phyloP scores from a whole-genome alignment of 2,113 vertebrate species.

The Hypanus sabinus region DNA sequence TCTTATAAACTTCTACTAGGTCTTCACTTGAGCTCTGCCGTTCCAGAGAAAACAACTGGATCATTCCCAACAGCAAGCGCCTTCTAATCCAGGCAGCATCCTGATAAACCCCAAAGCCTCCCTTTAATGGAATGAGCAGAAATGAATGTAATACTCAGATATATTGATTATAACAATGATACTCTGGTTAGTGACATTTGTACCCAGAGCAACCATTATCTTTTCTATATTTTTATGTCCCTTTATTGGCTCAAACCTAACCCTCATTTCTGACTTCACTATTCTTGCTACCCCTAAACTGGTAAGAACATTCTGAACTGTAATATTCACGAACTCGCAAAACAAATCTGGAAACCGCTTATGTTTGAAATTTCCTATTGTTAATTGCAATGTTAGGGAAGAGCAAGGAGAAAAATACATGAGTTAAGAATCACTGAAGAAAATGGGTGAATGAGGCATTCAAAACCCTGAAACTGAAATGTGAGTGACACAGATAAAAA shows the following conservation, averaged over 20 bases:
- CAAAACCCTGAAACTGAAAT: neutral
- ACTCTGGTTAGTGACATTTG: neutral
- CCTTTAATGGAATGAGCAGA: too few relatives aligned
- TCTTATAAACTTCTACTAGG: too few relatives aligned
- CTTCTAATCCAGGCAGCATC: too few relatives aligned
- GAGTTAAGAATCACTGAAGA: neutral
- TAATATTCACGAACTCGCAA: neutral
- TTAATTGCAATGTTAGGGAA: neutral
- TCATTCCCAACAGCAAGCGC: too few relatives aligned
- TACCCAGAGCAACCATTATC: neutral
- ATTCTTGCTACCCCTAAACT: neutral
- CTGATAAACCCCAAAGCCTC: too few relatives aligned
- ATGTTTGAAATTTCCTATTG: neutral
- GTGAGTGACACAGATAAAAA: neutral
- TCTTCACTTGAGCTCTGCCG: too few relatives aligned
- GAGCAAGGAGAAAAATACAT: neutral
- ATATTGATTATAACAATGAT: neutral
- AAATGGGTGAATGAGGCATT: neutral
- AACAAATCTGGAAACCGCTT: neutral
- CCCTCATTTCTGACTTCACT: neutral
- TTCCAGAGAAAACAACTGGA: too few relatives aligned
- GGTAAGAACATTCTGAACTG: neutral
- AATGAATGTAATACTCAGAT: too few relatives aligned
- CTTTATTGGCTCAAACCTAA: neutral
- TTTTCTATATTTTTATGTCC: neutral